These are phyloP conservation scores for Aurelia sp. DNA, from an alignment of 30 jellyfish, hydroid and myxozoan species.

Conservation along the genomic window DNA sequence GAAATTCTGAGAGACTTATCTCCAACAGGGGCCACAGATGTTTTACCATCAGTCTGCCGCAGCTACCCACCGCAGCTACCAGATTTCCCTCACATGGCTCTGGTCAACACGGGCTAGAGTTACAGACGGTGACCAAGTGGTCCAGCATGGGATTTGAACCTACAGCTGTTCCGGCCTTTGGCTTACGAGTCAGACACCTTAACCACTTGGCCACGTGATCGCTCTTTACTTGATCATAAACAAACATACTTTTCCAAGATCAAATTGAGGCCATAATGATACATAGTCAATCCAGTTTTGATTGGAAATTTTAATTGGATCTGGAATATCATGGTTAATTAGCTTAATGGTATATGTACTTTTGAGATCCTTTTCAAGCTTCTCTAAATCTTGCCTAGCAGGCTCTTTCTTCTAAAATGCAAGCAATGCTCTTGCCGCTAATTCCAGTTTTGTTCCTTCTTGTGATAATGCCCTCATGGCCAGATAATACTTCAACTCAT, in stretches of 20 bases:
- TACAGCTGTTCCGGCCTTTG: no score
- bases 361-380: constrained; percentile 3
- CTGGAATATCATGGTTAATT: constrained; percentile 17
- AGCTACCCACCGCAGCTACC: no score
- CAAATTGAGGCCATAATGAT: constrained; percentile 54
- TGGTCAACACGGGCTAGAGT: no score
- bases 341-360: background rate
- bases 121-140: no score
- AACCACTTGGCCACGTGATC: no score
- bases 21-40: no score
- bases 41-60: no score
- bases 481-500: background rate
- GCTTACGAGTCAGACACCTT: no score
- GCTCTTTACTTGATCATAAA: constrained; percentile 8
- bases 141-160: no score
- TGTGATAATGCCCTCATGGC: constrained; percentile 22
- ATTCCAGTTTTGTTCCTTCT: constrained; percentile 42
- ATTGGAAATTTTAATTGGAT: constrained; percentile 25
- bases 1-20: no score
- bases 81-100: no score
- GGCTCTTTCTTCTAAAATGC: constrained; percentile 30
- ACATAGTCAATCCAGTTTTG: constrained; percentile 41
- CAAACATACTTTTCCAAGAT: constrained; percentile 39
- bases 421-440: constrained; percentile 59
- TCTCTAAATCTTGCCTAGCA: constrained; percentile 24